A percentile compares a stretch with the other conserved stretches of the same genome.
Evolutionary conservation across 2,888 invertebrate genomes (phyloP).

Genomic region (Monoplex corrugatus): DNA sequence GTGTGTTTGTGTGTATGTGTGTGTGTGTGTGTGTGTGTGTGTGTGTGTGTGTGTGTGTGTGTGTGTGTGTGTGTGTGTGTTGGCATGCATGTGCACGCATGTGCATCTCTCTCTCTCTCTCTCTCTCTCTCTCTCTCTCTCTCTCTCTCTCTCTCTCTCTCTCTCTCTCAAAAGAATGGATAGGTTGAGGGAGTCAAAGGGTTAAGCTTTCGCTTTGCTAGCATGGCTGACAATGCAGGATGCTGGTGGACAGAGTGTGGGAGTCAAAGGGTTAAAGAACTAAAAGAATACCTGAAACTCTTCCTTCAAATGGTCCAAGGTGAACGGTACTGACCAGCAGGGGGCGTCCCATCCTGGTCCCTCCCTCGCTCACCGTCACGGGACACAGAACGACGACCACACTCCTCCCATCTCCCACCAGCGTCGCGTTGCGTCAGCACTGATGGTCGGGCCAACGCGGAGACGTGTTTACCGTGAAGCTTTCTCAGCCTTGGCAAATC

Average conservation of each 20-base stretch:
- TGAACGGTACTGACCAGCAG: conserved; percentile 57
- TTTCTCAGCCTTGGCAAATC: neutral
- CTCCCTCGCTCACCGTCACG: neutral
- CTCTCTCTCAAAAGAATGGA: neutral
- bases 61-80: too few relatives aligned
- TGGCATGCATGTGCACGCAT: too few relatives aligned
- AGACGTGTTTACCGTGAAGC: neutral
- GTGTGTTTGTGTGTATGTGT: too few relatives aligned
- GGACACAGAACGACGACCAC: neutral
- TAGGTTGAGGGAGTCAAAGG: too few relatives aligned
- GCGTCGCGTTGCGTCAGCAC: neutral
- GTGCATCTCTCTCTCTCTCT: too few relatives aligned
- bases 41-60: too few relatives aligned
- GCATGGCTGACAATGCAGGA: too few relatives aligned
- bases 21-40: neutral
- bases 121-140: too few relatives aligned
- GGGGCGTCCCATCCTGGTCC: neutral
- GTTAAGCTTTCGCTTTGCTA: too few relatives aligned
- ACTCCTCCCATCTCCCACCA: neutral
- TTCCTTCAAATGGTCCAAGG: conserved; percentile 67
- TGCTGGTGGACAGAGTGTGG: too few relatives aligned
- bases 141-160: too few relatives aligned
- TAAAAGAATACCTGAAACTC: conserved; percentile 63
- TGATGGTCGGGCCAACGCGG: neutral
- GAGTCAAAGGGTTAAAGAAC: too few relatives aligned